Evolutionary conservation across 1,140 invertebrate species (phyloP), one percentile per base, ranked within the genome.

Genomic region (Calliphora vicina): DNA sequence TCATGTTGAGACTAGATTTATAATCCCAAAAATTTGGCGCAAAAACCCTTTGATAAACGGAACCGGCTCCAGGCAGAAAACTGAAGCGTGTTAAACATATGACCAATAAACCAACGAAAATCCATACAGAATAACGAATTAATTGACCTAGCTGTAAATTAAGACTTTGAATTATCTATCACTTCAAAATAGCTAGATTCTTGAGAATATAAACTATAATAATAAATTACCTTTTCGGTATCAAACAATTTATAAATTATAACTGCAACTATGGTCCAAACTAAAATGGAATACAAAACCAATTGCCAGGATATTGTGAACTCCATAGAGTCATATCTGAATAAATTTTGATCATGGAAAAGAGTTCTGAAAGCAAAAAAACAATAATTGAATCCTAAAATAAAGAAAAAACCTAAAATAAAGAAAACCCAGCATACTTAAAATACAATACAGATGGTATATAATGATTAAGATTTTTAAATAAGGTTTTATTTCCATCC

Each of bases 41-140:
- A 45, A 97, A 93, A 88, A 96, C 98, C 90, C 95, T 96, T 2
- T 92, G 86, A 25, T 82, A 61, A 72, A 97, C 94, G n/a, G 96
- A 96, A 80, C 94, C 91, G 43, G 93, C 94, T 17, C 96, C 97
- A 0, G 95, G 94, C 73, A 97, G 81, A 78, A 88, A 90, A 0
- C 86, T 12, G 12, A 15, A 90, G 87, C 0, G 45, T 23, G 83
- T 45, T 5, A 89, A 0, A 87, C 12, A n/a, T 0, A 82, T 0
- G 15, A 67, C 50, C 20, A 67, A 67, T 67, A 67, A 25, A 23
- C 61, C 23, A 2, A 20, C 20, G 10, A 67, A 67, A 25, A 8
- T 67, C 12, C 85, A 43, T 0, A 90, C 84, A 83, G 85, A 61
- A n/a, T 84, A 85, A 0, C 88, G 85, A 1, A 86, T 12, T 0